phyloP scores from a whole-genome alignment of 1,140 invertebrate genomes.

The Drosophila jambulina region DNA sequence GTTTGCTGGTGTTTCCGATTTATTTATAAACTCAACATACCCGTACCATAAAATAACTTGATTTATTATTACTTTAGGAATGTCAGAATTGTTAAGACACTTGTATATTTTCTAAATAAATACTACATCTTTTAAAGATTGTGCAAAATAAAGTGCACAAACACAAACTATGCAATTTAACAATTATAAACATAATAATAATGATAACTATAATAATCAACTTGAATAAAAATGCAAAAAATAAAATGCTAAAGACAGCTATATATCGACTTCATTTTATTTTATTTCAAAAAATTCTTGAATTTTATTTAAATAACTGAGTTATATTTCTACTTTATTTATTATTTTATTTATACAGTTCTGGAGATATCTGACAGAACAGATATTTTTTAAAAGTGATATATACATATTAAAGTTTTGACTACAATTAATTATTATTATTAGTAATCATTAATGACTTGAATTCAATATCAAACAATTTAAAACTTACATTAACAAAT shows the following conservation, averaged over 20 bases:
- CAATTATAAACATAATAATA: too few species aligned
- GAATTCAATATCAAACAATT: not conserved
- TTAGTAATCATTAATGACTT: not conserved
- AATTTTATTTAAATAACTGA: too few species aligned
- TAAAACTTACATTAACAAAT: not conserved
- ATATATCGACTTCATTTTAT: not conserved
- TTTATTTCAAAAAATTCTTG: not conserved
- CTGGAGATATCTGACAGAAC: too few species aligned
- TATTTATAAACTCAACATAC: not conserved
- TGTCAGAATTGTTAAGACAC: not conserved
- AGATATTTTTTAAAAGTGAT: too few species aligned
- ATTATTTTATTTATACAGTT: not conserved
- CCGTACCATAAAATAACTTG: not conserved
- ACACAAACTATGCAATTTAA: not conserved
- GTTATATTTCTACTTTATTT: not conserved
- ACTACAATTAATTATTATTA: too few species aligned
- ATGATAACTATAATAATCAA: too few species aligned
- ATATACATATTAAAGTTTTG: too few species aligned
- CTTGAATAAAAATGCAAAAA: not conserved
- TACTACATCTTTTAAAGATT: not conserved
- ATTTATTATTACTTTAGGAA: not conserved
- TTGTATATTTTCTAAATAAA: too few species aligned
- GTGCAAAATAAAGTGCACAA: too few species aligned
- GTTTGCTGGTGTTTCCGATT: not conserved
- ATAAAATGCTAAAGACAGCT: not conserved